Evolutionary conservation across 1,140 invertebrate genomes (phyloP), one percentile per base, ranked within the genome.

Genomic region (Ladona fulva): DNA sequence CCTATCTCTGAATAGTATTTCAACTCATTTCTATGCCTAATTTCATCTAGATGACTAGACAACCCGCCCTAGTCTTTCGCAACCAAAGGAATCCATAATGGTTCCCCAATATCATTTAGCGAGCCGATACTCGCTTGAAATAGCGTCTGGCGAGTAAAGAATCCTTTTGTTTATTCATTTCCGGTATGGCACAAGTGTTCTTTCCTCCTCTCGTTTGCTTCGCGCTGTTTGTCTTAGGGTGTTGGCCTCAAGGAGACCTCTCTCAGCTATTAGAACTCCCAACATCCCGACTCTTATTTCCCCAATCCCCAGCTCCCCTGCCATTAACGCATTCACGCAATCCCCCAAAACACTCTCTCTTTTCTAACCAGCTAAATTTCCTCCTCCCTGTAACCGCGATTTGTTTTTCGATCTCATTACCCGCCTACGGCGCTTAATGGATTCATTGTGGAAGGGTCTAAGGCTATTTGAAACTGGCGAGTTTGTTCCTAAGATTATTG

Each of bases 341-440:
- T 37, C 29, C 29, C 29, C 29, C 29, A 37, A 37, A 37, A 37
- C 29, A 37, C 1, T 37, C 8, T 37, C 29, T 8, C 8, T 37
- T 37, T 37, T 37, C 29, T 37, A n/a, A n/a, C n/a, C n/a, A n/a
- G n/a, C n/a, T n/a, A 37, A 37, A 37, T 37, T 37, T 37, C 29
- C 29, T 66, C n/a, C 52, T 66, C n/a, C 14, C 52, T 12, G 12
- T 19, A 12, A 12, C 16, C 3, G 12, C 52, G 14, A 37, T 3
- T 66, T 66, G 52, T 66, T 66, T 66, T 66, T 66, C 52, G 16
- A 66, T 66, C 52, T 66, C 52, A 66, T 66, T 66, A 66, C n/a
- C 3, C 3, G n/a, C n/a, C 52, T 22, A 3, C 29, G 29, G 1
- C 8, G 1, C 29, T 37, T 37, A 37, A 37, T 37, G 29, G 29